Conservation (phyloP, 2,888 invertebrate species). For the Tridacna crocea region DNA sequence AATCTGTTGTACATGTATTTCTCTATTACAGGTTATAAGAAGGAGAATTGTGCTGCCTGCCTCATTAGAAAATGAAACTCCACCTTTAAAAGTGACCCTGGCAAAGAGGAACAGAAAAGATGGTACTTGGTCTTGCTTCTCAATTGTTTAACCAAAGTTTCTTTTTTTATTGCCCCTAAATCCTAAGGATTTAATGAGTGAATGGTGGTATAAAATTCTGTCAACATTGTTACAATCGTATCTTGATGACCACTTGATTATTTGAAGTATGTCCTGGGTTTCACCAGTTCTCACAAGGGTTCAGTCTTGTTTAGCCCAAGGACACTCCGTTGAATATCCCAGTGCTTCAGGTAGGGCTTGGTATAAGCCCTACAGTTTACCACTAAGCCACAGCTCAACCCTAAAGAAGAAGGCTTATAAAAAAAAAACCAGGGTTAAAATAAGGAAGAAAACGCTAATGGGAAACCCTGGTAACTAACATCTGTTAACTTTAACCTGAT, state of each 20-base stretch:
- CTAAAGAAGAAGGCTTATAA: too few species aligned
- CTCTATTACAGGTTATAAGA: constrained; percentile 88
- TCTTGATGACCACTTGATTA: neutral
- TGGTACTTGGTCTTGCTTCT: constrained; percentile 86
- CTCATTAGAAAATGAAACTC: constrained; percentile 85
- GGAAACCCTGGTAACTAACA: too few species aligned
- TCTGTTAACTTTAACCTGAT: too few species aligned
- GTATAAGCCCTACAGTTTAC: too few species aligned
- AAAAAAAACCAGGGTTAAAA: too few species aligned
- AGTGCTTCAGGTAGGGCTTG: too few species aligned
- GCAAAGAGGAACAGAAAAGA: constrained; percentile 97
- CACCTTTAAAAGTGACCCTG: constrained; percentile 92
- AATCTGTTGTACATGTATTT: neutral
- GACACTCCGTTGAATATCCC: too few species aligned
- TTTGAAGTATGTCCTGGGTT: neutral
- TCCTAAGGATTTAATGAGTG: neutral
- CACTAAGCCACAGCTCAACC: too few species aligned
- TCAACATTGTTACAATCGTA: neutral
- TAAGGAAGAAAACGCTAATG: too few species aligned
- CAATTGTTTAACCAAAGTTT: neutral
- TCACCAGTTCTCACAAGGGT: too few species aligned
- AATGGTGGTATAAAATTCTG: neutral
- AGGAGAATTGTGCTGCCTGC: constrained; percentile 88
- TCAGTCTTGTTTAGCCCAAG: too few species aligned
- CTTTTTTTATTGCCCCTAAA: neutral